Base-by-base conservation (phyloP, 2,797 vertebrate species). In the Buceros bicornis region DNA sequence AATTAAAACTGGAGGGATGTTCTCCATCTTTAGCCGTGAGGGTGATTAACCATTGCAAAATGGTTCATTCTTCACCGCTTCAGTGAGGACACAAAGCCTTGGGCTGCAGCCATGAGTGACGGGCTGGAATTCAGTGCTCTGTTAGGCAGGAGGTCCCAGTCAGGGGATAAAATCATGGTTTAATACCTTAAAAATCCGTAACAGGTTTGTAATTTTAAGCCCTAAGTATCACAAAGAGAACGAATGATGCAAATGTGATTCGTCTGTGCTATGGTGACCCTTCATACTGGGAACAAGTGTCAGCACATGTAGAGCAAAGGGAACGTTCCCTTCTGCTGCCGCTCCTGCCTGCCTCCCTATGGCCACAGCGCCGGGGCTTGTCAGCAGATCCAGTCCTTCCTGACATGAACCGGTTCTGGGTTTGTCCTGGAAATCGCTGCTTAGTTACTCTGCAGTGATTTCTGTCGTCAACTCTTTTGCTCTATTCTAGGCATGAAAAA, bases 101-200 rank as follows among this genome's bases (percentile, higher is more conserved):
- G 50, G 47, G 13, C 29, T 66, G 29, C 17, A 62, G 4, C 66
- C 43, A 48, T 45, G 51, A 89, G 22, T 33, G 33, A 53, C 33
- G 76, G 43, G 29, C 20, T 89, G 24, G 37, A 87, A 69, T 77
- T 60, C 84, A 62, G 29, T 45, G 45, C 11, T 67, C 58, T 18
- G 7, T 74, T 69, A 86, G 79, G 64, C 18, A 83, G 19, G 31
- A 64, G 16, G 31, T 61, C 42, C 1, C 3, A 66, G 85, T 65
- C 37, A 85, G 43, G 60, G 67, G 35, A 65, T 57, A 62, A 94
- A 94, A 74, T 35, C 6, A 5, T 50, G 33, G 64, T 90, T 77
- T 91, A 57, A 31, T 92, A 50, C 14, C 31, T 76, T 87, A 37
- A 89, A 89, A 84, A 85, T 87, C 73, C 89, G 66, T 56, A 62